Conservation (phyloP, 2,113 vertebrate species). For the Zosterops japonicus region DNA sequence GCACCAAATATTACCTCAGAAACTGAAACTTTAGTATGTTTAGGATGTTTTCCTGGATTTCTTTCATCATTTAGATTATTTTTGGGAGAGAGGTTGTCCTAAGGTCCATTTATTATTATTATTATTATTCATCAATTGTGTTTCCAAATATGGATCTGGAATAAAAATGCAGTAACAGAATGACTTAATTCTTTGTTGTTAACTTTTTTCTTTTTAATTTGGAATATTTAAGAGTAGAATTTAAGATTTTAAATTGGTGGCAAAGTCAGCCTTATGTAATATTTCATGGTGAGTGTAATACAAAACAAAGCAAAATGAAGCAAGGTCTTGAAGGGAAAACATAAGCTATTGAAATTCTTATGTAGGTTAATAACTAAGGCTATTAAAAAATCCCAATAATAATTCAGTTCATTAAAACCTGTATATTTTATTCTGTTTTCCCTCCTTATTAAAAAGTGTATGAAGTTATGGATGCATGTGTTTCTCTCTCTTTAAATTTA, state of each 20-base stretch:
- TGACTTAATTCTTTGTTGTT: neutral
- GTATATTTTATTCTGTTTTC: neutral
- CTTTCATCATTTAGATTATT: neutral
- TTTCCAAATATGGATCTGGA: neutral
- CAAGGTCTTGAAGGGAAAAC: neutral
- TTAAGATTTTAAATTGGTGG: neutral
- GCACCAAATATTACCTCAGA: neutral
- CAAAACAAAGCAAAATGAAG: neutral
- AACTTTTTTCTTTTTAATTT: neutral
- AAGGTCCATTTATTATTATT: neutral
- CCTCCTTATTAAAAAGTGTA: neutral
- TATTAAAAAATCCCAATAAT: neutral
- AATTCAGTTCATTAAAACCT: neutral
- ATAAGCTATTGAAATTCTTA: neutral
- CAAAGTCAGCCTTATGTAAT: neutral
- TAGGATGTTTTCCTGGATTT: neutral
- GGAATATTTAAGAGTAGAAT: neutral
- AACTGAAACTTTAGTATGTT: neutral
- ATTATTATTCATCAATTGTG: neutral
- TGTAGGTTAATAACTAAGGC: neutral
- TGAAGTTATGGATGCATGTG: neutral
- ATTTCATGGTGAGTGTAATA: neutral
- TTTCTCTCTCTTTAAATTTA: neutral
- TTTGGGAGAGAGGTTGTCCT: neutral
- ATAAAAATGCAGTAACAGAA: neutral